Evolutionary conservation across 2,113 vertebrate genomes (phyloP), one percentile per base, ranked within the genome.

Genomic region (Maylandia zebra): DNA sequence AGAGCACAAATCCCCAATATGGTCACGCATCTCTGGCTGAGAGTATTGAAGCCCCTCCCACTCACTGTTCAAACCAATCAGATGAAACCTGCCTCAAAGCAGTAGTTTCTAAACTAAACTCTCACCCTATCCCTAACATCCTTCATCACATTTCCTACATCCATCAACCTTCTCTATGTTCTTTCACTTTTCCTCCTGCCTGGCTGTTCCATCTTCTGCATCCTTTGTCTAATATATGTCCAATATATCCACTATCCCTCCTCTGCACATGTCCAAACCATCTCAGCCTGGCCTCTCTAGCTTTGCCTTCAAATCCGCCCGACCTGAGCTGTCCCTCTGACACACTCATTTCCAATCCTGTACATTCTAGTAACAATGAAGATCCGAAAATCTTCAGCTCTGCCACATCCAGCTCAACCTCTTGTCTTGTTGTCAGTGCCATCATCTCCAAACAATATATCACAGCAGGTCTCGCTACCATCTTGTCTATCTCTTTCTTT

Each of bases 111-210:
- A 38, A 66, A n/a, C 61, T 38, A 66, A 64, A 64, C 32, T 64
- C 59, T 64, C 32, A 64, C 32, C 59, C 32, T 36, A 64, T 64
- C 59, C 10, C 59, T 64, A 36, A 64, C 10, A 64, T 64, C 59
- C 4, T 64, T 34, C 30, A 22, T 38, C 34, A 66, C 61, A 64
- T 64, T 66, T 66, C 61, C 32, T 66, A 22, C 61, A 4, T 13
- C 34, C 3, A 38, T 66, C 34, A 66, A 38, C 0, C 34, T 0
- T 38, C 61, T 66, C 61, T 66, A 3, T 38, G 34, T n/a, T 66
- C 6, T 0, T 66, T 38, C 0, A 38, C 3, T 38, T 66, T 0
- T n/a, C 34, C 61, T 66, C 61, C 57, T 32, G 56, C 27, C 56
- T 59, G 56, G 14, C 6, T 5, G 17, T n/a, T 66, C 32, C 6